A percentile compares a stretch with the other conserved stretches of the same genome.
phyloP scores from a whole-genome alignment of 2,797 vertebrate species.

The Champsocephalus gunnari region DNA sequence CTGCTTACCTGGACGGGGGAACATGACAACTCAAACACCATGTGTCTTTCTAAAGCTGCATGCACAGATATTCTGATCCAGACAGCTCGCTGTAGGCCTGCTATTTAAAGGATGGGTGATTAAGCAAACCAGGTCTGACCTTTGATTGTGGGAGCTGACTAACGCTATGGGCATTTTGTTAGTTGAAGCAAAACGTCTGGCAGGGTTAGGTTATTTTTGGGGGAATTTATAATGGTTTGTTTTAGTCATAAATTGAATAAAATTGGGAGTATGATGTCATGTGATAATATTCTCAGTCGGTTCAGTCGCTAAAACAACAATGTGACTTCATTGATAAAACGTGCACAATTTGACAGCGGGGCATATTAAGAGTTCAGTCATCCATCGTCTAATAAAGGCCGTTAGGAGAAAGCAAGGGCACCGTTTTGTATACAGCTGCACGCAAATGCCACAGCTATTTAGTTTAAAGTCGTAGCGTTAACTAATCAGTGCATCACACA shows the following conservation, averaged over 20 bases:
- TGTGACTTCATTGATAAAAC: conserved; percentile 38
- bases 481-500: conserved; percentile 36
- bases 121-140: conserved; percentile 80
- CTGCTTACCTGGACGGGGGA: conserved; percentile 38
- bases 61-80: conserved; percentile 63
- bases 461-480: conserved; percentile 45
- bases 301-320: conserved; percentile 31
- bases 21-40: conserved; percentile 50
- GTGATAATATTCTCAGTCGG: conserved; percentile 13
- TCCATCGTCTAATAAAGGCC: conserved; percentile 50
- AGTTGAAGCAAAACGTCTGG: conserved; percentile 63
- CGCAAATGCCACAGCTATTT: conserved; percentile 55
- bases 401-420: conserved; percentile 46
- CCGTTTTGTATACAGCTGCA: conserved; percentile 50
- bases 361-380: conserved; percentile 52
- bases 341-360: conserved; percentile 50
- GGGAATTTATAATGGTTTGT: conserved; percentile 52
- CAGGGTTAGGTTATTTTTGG: conserved; percentile 39
- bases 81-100: conserved; percentile 59
- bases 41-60: conserved; percentile 57
- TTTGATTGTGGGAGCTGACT: conserved; percentile 79
- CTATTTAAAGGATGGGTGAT: conserved; percentile 82
- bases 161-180: conserved; percentile 72
- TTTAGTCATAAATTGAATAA: conserved; percentile 58
- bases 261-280: conserved; percentile 1